These are phyloP conservation scores for Acanthaster planci DNA, from an alignment of 35 echinoderm and acorn worm genomes.

Conservation along the genomic window DNA sequence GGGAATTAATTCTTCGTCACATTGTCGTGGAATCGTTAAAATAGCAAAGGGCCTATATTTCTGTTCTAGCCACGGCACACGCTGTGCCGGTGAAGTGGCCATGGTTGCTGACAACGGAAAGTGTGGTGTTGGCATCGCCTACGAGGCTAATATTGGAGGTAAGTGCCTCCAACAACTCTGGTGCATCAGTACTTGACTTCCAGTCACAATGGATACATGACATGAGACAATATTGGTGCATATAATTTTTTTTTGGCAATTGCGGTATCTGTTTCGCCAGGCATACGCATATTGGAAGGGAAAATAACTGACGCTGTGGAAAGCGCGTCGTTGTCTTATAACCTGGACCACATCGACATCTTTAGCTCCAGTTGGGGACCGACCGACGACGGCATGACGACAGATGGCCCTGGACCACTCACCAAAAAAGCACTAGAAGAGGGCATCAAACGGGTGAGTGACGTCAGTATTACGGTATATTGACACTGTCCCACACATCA, in stretches of 20 bases:
- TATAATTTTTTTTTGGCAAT: no score
- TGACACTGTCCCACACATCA: no score
- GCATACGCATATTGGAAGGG: slow-evolving; percentile 86
- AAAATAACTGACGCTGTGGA: slow-evolving; percentile 72
- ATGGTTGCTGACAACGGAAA: slow-evolving; percentile 84
- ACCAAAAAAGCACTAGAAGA: slow-evolving; percentile 51
- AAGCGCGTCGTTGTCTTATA: slow-evolving; percentile 35
- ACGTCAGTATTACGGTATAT: no score
- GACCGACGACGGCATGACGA: slow-evolving; percentile 65
- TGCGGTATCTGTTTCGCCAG: slow-evolving; percentile 28
- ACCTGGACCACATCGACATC: slow-evolving; percentile 71
- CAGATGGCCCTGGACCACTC: slow-evolving; percentile 70
- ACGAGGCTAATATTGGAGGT: slow-evolving; percentile 94
- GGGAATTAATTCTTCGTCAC: no score
- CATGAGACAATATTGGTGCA: no score
- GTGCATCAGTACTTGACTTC: no score
- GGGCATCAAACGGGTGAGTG: slow-evolving; percentile 51
- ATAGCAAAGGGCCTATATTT: not conserved
- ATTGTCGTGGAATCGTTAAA: no score
- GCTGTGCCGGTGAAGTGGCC: slow-evolving; percentile 90
- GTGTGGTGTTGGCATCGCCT: slow-evolving; percentile 95
- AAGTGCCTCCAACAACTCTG: no score
- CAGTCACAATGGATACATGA: no score
- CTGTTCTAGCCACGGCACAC: slow-evolving; percentile 79
- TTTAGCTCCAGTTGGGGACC: slow-evolving; percentile 91